A percentile compares a stretch with the other conserved stretches of the same genome.
These are phyloP conservation scores for Drosophila prostipennis DNA, from an alignment of 2,888 invertebrate species.

Conservation along the genomic window DNA sequence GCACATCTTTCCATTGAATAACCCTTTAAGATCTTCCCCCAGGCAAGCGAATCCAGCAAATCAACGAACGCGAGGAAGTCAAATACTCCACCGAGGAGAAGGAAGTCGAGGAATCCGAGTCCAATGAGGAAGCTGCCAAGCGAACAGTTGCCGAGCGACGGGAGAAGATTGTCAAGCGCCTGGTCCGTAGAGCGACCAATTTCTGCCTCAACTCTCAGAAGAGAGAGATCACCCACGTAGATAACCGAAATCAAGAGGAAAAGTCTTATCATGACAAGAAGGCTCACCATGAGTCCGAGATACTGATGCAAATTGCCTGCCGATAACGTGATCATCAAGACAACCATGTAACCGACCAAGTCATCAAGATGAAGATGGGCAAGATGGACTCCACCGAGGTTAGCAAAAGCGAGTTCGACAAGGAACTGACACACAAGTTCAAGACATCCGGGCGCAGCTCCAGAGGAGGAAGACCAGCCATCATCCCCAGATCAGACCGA, in stretches of 20 bases:
- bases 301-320: constrained; percentile 84
- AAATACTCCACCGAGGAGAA: constrained; percentile 93
- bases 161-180: constrained; percentile 90
- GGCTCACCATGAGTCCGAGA: constrained; percentile 84
- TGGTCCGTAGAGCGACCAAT: constrained; percentile 89
- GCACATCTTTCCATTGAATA: constrained; percentile 1
- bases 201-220: constrained; percentile 90
- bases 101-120: constrained; percentile 87
- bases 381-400: constrained; percentile 82
- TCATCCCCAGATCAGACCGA: constrained; percentile 66
- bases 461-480: constrained; percentile 70
- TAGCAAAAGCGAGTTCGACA: constrained; percentile 83
- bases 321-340: constrained; percentile 84
- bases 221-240: constrained; percentile 90
- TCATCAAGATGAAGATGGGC: constrained; percentile 84
- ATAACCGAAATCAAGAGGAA: constrained; percentile 89
- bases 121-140: constrained; percentile 88
- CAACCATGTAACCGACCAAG: constrained; percentile 82
- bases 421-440: constrained; percentile 83
- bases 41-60: constrained; percentile 84
- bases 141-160: constrained; percentile 91
- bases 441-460: constrained; percentile 81
- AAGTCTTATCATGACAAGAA: constrained; percentile 85
- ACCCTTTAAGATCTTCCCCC: constrained; percentile 9
- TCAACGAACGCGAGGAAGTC: constrained; percentile 87